phyloP scores from a whole-genome alignment of 2,888 invertebrate species.

The Leistus spinibarbis region DNA sequence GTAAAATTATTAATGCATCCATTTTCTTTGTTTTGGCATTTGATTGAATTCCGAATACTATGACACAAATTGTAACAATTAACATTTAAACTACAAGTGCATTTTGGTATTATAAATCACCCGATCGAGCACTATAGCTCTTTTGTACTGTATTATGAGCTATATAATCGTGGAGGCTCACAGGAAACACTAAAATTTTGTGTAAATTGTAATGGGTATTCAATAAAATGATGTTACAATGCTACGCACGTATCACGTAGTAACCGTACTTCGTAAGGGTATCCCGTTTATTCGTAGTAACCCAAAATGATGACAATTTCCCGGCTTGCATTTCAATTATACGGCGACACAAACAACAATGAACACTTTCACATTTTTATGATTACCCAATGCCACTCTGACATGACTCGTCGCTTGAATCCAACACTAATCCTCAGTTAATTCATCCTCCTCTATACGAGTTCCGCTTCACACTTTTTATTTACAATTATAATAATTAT shows the following conservation, averaged over 20 bases:
- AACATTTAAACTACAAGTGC: too few relatives aligned
- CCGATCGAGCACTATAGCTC: too few relatives aligned
- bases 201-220: background rate
- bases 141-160: too few relatives aligned
- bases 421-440: conserved; percentile 12
- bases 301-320: conserved; percentile 21
- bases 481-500: background rate
- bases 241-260: background rate
- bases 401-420: conserved; percentile 8
- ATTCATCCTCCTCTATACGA: background rate
- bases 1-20: too few relatives aligned
- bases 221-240: background rate
- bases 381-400: conserved; percentile 26
- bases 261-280: background rate
- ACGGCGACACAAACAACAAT: conserved; percentile 18
- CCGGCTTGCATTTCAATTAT: conserved; percentile 18
- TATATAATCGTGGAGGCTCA: too few relatives aligned
- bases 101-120: too few relatives aligned
- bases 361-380: conserved; percentile 29
- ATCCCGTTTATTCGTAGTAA: background rate
- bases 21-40: too few relatives aligned
- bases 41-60: too few relatives aligned
- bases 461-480: conserved; percentile 25
- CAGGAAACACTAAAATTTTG: background rate
- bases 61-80: too few relatives aligned